Percentiles rank a stretch among this genome's conserved stretches.
phyloP scores from a whole-genome alignment of 2,888 invertebrate genomes.

The Andrena praecox region DNA sequence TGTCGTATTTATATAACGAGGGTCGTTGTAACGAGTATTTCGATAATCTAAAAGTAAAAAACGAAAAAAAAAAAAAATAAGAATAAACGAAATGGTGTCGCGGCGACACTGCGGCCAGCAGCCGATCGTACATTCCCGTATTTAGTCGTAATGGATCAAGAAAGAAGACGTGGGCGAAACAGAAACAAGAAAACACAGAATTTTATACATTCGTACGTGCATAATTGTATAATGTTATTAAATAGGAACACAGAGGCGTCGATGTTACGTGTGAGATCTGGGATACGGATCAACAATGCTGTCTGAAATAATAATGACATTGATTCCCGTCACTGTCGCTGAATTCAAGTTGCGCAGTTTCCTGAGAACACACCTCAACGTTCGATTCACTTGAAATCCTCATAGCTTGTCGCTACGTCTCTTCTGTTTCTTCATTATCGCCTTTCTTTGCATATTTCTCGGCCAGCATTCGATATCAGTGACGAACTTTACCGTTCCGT shows the following conservation, averaged over 20 bases:
- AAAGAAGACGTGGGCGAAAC: background rate
- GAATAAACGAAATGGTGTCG: slow-evolving; percentile 27
- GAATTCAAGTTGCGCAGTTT: slow-evolving; percentile 38
- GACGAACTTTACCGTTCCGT: background rate
- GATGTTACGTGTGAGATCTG: slow-evolving; percentile 70
- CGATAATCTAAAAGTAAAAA: slow-evolving; percentile 54
- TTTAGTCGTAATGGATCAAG: slow-evolving; percentile 77
- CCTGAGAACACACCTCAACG: slow-evolving; percentile 17
- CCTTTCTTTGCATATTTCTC: background rate
- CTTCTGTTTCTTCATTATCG: no score
- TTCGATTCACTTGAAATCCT: slow-evolving; percentile 17
- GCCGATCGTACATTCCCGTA: slow-evolving; percentile 76
- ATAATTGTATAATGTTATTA: slow-evolving; percentile 81
- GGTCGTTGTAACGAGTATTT: slow-evolving; percentile 66
- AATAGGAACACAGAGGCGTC: slow-evolving; percentile 69
- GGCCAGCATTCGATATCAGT: background rate
- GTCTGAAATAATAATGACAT: slow-evolving; percentile 61
- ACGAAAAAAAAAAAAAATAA: background rate
- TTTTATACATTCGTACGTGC: slow-evolving; percentile 85
- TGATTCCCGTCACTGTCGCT: slow-evolving; percentile 62
- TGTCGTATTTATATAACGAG: slow-evolving; percentile 67
- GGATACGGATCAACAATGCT: slow-evolving; percentile 61
- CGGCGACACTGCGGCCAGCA: slow-evolving; percentile 54
- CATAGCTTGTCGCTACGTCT: no score
- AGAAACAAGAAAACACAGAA: slow-evolving; percentile 69